A percentile compares a stretch with the other conserved stretches of the same genome.
phyloP scores from a whole-genome alignment of 2,888 invertebrate genomes.

The Hemithea aestivaria region DNA sequence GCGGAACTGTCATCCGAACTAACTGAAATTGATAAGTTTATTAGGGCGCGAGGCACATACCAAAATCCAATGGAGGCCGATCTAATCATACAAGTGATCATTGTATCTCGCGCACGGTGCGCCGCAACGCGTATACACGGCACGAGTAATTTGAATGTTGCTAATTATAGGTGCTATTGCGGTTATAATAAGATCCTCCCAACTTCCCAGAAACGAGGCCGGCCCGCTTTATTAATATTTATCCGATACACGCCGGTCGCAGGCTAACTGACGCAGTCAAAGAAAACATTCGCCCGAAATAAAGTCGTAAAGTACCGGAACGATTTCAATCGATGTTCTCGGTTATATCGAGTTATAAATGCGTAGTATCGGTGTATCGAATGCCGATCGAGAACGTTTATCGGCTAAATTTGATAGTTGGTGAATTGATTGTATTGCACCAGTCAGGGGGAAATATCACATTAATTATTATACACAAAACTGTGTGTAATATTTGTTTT shows the following conservation, averaged over 20 bases:
- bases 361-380: constrained; percentile 53
- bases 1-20: no score
- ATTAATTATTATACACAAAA: no score
- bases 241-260: constrained; percentile 73
- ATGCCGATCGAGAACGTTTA: constrained; percentile 51
- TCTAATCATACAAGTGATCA: no score
- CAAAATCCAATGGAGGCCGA: no score
- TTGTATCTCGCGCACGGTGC: constrained; percentile 51
- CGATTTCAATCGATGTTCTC: constrained; percentile 73
- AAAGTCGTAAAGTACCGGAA: constrained; percentile 76
- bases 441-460: no score
- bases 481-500: no score
- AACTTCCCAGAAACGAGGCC: constrained; percentile 78
- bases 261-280: constrained; percentile 76
- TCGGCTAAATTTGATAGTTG: constrained; percentile 37
- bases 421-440: constrained; percentile 34
- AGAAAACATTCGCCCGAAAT: constrained; percentile 75
- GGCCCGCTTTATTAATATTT: constrained; percentile 77
- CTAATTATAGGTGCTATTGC: constrained; percentile 79
- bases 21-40: no score
- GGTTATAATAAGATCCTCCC: constrained; percentile 79
- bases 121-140: constrained; percentile 64
- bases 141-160: constrained; percentile 73
- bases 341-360: constrained; percentile 65
- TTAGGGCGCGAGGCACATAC: no score